phyloP scores from a whole-genome alignment of 2,797 vertebrate species.

The Onychomys torridus region DNA sequence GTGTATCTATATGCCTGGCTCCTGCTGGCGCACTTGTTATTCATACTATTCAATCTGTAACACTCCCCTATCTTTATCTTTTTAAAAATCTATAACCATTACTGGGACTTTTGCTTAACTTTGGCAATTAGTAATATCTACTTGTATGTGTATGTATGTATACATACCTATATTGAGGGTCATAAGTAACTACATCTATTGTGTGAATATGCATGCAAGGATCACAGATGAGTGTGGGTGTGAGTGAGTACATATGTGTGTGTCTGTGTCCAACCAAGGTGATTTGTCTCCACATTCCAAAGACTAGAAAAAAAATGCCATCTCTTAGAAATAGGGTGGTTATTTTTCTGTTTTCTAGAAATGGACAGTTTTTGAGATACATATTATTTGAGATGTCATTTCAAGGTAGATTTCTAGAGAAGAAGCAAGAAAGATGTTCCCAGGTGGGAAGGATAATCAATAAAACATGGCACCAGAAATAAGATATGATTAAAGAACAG shows the following conservation, averaged over 20 bases:
- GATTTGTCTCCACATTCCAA: not conserved
- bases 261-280: not conserved
- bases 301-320: not conserved
- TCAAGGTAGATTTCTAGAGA: constrained; percentile 36
- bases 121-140: not conserved
- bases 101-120: not conserved
- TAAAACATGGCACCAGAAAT: not conserved
- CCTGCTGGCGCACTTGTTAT: not conserved
- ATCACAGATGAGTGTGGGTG: too few species aligned
- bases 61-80: not conserved
- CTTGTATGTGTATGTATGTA: not conserved
- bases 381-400: constrained; percentile 33
- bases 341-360: constrained; percentile 18
- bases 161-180: not conserved
- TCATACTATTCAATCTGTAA: not conserved
- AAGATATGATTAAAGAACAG: not conserved
- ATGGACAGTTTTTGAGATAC: not conserved
- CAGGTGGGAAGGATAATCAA: not conserved
- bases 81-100: not conserved
- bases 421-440: constrained; percentile 29
- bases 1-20: not conserved
- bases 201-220: not conserved
- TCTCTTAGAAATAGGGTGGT: constrained; percentile 20
- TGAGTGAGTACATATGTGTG: not conserved
- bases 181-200: not conserved